Evolutionary conservation across 2,888 invertebrate genomes (phyloP).

Genomic region (Erebia epiphron): DNA sequence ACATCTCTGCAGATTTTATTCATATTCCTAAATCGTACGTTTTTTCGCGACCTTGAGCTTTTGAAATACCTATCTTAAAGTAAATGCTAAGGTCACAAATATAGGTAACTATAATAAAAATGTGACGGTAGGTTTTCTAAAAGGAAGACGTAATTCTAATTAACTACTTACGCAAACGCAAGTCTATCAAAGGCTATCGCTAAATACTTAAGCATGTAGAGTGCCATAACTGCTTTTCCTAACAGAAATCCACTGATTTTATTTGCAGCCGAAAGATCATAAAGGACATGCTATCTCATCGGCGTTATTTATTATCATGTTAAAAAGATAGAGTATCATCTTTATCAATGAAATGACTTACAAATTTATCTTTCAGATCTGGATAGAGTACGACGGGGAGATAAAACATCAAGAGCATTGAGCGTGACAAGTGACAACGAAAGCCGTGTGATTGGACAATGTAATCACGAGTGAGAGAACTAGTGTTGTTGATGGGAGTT

Average conservation of each 20-base stretch:
- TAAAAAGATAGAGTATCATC: constrained; percentile 11
- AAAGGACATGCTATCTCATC: background rate
- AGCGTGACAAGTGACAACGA: constrained; percentile 40
- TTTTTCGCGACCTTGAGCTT: constrained; percentile 11
- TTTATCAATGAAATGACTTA: constrained; percentile 27
- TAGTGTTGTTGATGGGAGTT: constrained; percentile 36
- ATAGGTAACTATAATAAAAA: too few relatives aligned
- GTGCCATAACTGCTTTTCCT: background rate
- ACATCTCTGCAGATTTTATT: constrained; percentile 1
- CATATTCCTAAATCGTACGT: background rate
- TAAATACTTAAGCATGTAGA: background rate
- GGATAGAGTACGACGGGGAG: constrained; percentile 44
- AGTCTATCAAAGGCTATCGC: too few relatives aligned
- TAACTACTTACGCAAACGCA: too few relatives aligned
- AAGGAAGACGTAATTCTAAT: too few relatives aligned
- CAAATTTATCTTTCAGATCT: constrained; percentile 59
- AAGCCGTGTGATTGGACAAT: constrained; percentile 18
- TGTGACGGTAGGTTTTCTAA: too few relatives aligned
- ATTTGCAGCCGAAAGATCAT: background rate
- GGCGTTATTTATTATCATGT: constrained; percentile 15
- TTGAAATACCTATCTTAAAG: background rate
- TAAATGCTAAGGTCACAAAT: constrained; percentile 11
- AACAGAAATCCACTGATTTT: background rate
- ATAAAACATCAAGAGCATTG: constrained; percentile 32
- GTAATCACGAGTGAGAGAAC: constrained; percentile 11